Evolutionary conservation across 2,113 vertebrate species (phyloP).

Genomic region (Oreotragus oreotragus): DNA sequence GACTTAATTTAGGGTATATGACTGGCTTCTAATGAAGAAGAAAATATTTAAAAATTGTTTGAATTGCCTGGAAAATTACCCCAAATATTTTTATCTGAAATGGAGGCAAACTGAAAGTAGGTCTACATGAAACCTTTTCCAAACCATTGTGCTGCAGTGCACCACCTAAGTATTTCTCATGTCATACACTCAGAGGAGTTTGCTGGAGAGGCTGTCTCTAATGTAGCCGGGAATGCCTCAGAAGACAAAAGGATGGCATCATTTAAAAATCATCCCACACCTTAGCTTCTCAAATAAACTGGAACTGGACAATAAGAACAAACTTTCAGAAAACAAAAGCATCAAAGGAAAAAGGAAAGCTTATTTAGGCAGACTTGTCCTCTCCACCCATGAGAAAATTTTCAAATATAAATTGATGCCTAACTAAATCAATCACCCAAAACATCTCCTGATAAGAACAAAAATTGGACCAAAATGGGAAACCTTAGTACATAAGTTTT

Average conservation of each 20-base stretch:
- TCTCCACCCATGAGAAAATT: not conserved
- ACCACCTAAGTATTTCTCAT: not conserved
- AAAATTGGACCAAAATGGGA: not conserved
- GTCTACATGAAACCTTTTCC: not conserved
- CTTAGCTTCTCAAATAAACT: not conserved
- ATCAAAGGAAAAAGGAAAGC: not conserved
- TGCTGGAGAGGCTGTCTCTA: not conserved
- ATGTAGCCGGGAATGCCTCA: not conserved
- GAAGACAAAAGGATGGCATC: not conserved
- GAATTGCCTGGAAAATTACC: not conserved
- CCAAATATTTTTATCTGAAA: not conserved
- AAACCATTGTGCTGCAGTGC: not conserved
- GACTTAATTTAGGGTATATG: not conserved
- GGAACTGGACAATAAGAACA: not conserved
- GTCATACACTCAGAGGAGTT: not conserved
- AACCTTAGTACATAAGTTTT: not conserved
- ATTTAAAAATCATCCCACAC: not conserved
- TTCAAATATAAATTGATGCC: not conserved
- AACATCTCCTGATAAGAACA: not conserved
- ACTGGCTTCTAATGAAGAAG: not conserved
- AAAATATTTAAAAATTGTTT: slow-evolving; percentile 19
- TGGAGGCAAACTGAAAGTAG: not conserved
- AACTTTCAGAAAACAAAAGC: not conserved
- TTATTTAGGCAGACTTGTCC: not conserved
- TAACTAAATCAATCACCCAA: not conserved